A percentile compares a stretch with the other conserved stretches of the same genome.
Conservation (phyloP, 2,797 vertebrate genomes). For the Helarctos malayanus region DNA sequence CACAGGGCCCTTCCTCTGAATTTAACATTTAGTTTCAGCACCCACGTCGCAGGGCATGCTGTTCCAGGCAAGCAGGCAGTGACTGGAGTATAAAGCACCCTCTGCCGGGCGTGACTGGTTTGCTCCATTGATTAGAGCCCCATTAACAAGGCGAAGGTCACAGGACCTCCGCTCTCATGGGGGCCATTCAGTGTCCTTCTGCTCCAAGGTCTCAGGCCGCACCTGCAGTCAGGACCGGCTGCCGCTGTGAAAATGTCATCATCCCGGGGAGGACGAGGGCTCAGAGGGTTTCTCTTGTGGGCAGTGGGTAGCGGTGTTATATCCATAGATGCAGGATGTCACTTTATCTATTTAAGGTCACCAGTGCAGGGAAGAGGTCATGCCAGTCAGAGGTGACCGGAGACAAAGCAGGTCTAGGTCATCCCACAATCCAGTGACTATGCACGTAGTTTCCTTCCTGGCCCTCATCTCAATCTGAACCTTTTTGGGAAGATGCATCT, state of each 20-base stretch:
- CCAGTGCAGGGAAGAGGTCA: background rate
- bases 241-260: conserved; percentile 27
- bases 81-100: background rate
- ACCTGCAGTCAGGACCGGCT: background rate
- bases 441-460: no score
- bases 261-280: background rate
- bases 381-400: background rate
- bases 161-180: background rate
- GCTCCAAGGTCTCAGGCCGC: background rate
- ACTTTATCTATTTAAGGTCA: background rate
- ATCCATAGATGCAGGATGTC: background rate
- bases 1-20: conserved; percentile 13
- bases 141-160: background rate
- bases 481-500: background rate
- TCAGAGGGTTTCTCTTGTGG: background rate
- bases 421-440: background rate
- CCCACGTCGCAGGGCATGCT: background rate
- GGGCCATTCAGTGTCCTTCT: background rate
- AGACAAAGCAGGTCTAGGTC: background rate
- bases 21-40: conserved; percentile 27
- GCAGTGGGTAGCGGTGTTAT: background rate
- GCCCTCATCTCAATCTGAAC: background rate
- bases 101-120: background rate
- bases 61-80: conserved; percentile 46
- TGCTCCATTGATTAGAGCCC: background rate